Evolutionary conservation across 2,797 vertebrate genomes (phyloP).

Genomic region (Sebastes kiyomatsui): DNA sequence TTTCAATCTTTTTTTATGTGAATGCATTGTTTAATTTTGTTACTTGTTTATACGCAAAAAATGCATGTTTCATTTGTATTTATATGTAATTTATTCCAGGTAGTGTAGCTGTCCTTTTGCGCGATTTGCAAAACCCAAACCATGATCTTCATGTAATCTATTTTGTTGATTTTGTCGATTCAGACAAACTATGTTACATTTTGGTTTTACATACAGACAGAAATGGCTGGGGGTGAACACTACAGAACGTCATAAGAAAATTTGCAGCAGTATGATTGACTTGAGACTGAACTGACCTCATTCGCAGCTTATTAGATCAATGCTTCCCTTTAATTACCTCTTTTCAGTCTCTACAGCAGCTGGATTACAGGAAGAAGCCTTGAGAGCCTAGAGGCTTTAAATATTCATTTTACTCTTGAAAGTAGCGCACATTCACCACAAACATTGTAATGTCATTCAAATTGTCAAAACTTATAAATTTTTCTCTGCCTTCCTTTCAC

Average conservation of each 20-base stretch:
- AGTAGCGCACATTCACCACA: constrained; percentile 14
- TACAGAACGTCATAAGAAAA: not conserved
- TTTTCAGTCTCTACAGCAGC: constrained; percentile 45
- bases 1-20: not conserved
- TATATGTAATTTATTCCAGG: not conserved
- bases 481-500: not conserved
- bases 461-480: constrained; percentile 2
- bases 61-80: not conserved
- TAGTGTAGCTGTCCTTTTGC: not conserved
- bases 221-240: not conserved
- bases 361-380: constrained; percentile 34
- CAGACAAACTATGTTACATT: not conserved
- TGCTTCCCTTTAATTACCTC: constrained; percentile 51
- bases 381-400: constrained; percentile 16
- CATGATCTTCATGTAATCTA: not conserved
- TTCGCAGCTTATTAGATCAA: constrained; percentile 54
- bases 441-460: constrained; percentile 20
- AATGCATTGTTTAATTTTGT: not conserved
- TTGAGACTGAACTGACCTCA: constrained; percentile 43
- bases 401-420: constrained; percentile 23
- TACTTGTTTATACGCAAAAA: not conserved
- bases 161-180: not conserved
- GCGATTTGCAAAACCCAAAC: not conserved
- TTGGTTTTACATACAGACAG: not conserved
- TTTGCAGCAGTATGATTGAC: constrained; percentile 33